Conservation (phyloP, 2,113 vertebrate species). For the Lagenorhynchus albirostris region DNA sequence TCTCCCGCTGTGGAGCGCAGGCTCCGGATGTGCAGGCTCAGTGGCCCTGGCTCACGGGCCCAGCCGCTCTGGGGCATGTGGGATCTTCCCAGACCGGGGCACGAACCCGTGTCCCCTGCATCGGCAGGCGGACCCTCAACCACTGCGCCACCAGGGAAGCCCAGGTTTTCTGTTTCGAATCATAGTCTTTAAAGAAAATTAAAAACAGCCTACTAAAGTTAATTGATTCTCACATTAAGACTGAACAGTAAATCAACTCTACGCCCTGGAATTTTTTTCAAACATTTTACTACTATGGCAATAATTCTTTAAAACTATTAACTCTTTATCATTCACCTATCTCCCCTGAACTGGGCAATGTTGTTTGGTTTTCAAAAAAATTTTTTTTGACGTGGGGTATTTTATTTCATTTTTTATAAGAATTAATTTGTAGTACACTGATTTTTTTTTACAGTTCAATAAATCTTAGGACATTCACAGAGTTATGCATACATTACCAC, state of each 20-base stretch:
- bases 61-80: too few species aligned
- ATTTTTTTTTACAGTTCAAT: neutral
- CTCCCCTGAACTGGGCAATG: neutral
- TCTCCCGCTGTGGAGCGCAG: too few species aligned
- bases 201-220: constrained; percentile 65
- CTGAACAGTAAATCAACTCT: constrained; percentile 69
- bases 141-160: too few species aligned
- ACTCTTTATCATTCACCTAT: neutral
- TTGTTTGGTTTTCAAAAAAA: neutral
- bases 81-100: too few species aligned
- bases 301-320: constrained; percentile 55
- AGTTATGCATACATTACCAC: neutral
- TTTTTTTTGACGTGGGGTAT: neutral
- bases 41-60: too few species aligned
- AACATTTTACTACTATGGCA: constrained; percentile 44
- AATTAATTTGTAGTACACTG: neutral
- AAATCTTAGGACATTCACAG: neutral
- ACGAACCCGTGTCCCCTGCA: too few species aligned
- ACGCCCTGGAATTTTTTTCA: neutral
- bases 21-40: too few species aligned
- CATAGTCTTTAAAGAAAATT: constrained; percentile 73
- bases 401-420: neutral
- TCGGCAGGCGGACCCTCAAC: too few species aligned
- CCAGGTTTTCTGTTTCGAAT: constrained; percentile 63
- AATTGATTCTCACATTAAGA: constrained; percentile 76